Evolutionary conservation across 2,113 vertebrate genomes (phyloP).

Genomic region (Seriola rivoliana): DNA sequence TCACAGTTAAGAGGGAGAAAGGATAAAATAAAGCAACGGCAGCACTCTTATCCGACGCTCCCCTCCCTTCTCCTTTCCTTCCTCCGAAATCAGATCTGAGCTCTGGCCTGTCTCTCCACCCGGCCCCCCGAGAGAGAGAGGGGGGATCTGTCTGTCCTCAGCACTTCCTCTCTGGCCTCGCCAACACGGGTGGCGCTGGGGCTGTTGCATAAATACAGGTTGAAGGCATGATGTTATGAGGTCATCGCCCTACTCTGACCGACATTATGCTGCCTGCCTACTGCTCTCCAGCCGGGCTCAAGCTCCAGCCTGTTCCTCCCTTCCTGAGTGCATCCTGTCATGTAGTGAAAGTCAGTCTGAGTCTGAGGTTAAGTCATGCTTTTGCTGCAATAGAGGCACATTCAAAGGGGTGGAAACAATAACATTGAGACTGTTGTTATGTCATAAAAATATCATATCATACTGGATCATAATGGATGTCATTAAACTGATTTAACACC

Average conservation of each 20-base stretch:
- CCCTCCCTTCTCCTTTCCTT: constrained; percentile 82
- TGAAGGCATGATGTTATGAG: constrained; percentile 64
- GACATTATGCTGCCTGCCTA: constrained; percentile 50
- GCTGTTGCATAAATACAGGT: constrained; percentile 63
- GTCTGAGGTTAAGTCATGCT: constrained; percentile 35
- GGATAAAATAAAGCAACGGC: constrained; percentile 71
- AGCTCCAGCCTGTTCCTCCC: constrained; percentile 58
- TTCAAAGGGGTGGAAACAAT: constrained; percentile 32
- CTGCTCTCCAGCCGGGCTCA: constrained; percentile 35
- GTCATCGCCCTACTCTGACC: constrained; percentile 65
- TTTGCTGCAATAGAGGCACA: constrained; percentile 19
- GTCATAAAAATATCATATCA: constrained; percentile 12
- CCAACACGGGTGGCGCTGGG: constrained; percentile 56
- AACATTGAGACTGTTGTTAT: constrained; percentile 33
- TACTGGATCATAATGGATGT: constrained; percentile 3
- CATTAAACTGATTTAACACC: constrained; percentile 1
- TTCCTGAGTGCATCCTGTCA: constrained; percentile 67
- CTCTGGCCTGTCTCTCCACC: constrained; percentile 68
- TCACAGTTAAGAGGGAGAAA: constrained; percentile 62
- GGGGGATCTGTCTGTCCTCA: constrained; percentile 67
- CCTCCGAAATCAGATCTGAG: constrained; percentile 79
- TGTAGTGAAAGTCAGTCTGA: constrained; percentile 70
- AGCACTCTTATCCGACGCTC: constrained; percentile 75
- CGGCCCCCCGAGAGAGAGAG: constrained; percentile 47
- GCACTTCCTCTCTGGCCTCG: constrained; percentile 68